Percentiles rank a stretch among this genome's conserved stretches.
phyloP scores from a whole-genome alignment of 2,113 vertebrate species.

The Charadrius vociferus region DNA sequence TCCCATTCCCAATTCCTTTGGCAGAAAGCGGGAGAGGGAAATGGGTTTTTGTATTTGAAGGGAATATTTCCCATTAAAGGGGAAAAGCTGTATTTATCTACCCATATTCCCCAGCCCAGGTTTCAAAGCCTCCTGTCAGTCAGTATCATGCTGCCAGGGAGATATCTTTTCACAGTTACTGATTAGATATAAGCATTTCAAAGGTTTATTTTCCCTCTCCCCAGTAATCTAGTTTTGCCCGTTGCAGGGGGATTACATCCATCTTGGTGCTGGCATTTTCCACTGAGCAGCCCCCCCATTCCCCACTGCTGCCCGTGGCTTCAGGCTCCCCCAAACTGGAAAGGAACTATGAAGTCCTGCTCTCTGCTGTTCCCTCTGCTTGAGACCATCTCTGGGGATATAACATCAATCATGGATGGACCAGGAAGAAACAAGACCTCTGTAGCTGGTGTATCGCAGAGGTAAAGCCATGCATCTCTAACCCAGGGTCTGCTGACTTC shows the following conservation, averaged over 20 bases:
- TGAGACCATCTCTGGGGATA: neutral
- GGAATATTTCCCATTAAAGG: neutral
- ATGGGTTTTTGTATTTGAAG: neutral
- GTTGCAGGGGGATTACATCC: neutral
- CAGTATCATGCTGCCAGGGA: neutral
- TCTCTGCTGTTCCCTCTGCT: neutral
- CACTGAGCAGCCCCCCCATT: neutral
- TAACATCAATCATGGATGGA: neutral
- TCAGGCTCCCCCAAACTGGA: neutral
- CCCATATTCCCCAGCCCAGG: neutral
- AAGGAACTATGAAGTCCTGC: neutral
- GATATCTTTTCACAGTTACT: neutral
- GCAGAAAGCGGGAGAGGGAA: neutral
- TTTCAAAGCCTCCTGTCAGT: neutral
- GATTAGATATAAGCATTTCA: neutral
- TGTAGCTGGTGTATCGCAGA: neutral
- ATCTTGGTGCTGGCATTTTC: neutral
- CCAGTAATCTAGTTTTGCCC: neutral
- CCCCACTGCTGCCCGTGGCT: neutral
- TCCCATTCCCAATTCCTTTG: neutral
- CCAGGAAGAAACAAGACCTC: neutral
- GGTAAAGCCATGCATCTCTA: neutral
- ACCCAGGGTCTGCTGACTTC: neutral
- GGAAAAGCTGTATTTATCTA: neutral
- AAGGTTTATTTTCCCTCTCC: neutral